Evolutionary conservation across 2,888 invertebrate species (phyloP), one percentile per base, ranked within the genome.

Genomic region (Sminthurinus aureus): DNA sequence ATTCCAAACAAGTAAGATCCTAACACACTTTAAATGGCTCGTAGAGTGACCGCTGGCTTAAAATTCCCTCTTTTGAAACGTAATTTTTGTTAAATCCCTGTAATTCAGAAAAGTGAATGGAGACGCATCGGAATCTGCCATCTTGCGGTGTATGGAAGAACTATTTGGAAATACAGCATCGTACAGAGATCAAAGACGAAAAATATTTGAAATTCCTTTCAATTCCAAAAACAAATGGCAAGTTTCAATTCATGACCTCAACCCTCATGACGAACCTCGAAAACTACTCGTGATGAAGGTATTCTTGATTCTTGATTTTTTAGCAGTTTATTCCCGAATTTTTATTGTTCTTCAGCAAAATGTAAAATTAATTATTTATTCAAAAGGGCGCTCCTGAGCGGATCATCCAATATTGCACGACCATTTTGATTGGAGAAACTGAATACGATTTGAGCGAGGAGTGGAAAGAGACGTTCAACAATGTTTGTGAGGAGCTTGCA

Each of bases 161-260:
- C 90, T 93, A 13, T 91, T 93, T 79, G 93, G 93, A 26, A 91
- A 93, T 83, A 91, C 92, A 0, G 91, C 95, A 96, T 89, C 93
- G 96, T 88, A 90, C 90, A 87, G n/a, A n/a, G n/a, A n/a, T n/a
- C n/a, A 91, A 93, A n/a, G 89, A 90, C 15, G 89, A 90, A 78
- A 94, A 94, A 90, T 92, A 90, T 91, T 90, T 82, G 94, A 94
- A 90, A 92, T 94, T 71, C 93, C 94, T 0, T 94, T 94, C 90
- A 94, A 92, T 88, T 94, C 94, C 0, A 91, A 92, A 74, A 93
- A 93, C 88, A 94, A 94, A 88, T 94, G 92, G 89, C 94, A 94
- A 89, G 91, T 95, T 81, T 94, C 94, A 0, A 93, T 95, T 88
- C 95, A 95, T 89, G 92, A 91, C n/a, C n/a, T n/a, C n/a, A n/a